phyloP scores from a whole-genome alignment of 2,888 invertebrate species.

The Noctua comes region DNA sequence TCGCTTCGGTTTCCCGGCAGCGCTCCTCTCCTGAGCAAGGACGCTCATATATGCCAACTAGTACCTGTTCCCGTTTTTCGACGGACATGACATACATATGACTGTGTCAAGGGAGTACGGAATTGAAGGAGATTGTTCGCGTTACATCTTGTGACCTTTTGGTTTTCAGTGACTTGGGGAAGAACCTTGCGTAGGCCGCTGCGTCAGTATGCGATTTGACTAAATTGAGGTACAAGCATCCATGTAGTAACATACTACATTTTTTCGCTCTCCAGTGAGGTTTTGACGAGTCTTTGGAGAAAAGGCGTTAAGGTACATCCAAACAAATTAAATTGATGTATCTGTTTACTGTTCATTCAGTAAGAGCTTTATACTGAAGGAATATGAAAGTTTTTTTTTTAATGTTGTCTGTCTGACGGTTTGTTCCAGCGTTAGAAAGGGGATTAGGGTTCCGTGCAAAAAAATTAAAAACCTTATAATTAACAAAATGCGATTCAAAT shows the following conservation, averaged over 20 bases:
- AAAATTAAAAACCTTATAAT: too few species aligned
- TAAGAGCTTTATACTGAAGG: too few species aligned
- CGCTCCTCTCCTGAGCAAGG: slow-evolving; percentile 8
- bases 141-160: background rate
- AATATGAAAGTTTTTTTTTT: too few species aligned
- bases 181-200: background rate
- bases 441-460: too few species aligned
- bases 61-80: slow-evolving; percentile 35
- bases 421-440: too few species aligned
- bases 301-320: background rate
- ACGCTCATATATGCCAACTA: slow-evolving; percentile 42
- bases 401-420: too few species aligned
- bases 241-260: background rate
- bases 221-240: background rate
- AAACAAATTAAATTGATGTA: too few species aligned
- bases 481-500: too few species aligned
- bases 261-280: background rate
- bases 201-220: background rate
- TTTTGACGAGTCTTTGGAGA: background rate
- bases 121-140: background rate
- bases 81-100: background rate
- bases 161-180: background rate
- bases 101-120: background rate
- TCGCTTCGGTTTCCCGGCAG: slow-evolving; percentile 57
- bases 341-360: too few species aligned